Evolutionary conservation across 2,888 invertebrate species (phyloP), one percentile per base, ranked within the genome.

Genomic region (Digitonthophagus gazella): DNA sequence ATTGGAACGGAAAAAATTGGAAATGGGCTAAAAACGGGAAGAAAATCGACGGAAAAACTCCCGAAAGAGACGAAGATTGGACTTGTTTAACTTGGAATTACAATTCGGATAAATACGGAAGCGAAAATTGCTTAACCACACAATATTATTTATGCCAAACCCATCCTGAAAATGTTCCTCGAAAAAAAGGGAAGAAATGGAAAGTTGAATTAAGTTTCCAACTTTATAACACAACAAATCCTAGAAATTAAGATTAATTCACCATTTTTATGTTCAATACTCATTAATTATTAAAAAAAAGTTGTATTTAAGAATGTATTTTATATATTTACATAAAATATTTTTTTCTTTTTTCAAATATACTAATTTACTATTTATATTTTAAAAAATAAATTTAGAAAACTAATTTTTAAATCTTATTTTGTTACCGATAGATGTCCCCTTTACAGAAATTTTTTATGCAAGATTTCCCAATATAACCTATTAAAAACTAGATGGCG

Each of bases 121-220:
- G 65, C 15, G 66, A 56, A 15, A 65, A 20, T 20, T 70, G 70
- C 16, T 66, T 70, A 19, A 28, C 65, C 19, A 65, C 61, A 15
- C 65, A 70, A 15, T 67, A 67, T 58, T 70, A 70, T 16, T 66
- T 70, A 22, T 70, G 70, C 63, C 68, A 70, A 68, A 70, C 70
- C 15, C 67, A 65, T 11, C 15, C 58, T 1, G 58, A 58, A 8
- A 18, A 2, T 58, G 14, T 16, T 8, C 18, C 6, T 11, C 6
- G 2, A n/a, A 16, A 58, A 58, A 58, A 58, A 58, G 15, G 14
- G 8, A 58, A 58, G 18, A 58, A 58, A 18, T 11, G n/a, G 14
- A 18, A 58, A 18, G 15, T 18, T 58, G 58, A 18, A 3, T 16
- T 58, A 1, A 5, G 18, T 2, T 15, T 15, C 8, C 6, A 16